A percentile compares a stretch with the other conserved stretches of the same genome.
phyloP scores from a whole-genome alignment of 2,113 vertebrate species.

The Mandrillus leucophaeus region DNA sequence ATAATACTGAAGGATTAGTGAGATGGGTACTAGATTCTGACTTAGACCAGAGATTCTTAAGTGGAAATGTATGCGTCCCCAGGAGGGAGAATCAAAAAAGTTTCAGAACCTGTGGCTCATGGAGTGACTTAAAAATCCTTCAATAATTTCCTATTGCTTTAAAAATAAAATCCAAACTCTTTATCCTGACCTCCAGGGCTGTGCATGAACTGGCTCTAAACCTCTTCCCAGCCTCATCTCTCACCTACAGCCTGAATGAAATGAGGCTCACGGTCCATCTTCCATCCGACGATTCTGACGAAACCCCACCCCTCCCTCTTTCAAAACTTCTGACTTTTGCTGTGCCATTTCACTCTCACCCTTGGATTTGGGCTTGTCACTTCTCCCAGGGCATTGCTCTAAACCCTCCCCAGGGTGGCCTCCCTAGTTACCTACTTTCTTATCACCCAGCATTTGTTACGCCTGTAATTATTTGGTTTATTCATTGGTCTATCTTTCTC shows the following conservation, averaged over 20 bases:
- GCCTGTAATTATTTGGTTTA: constrained; percentile 1
- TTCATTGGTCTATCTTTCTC: not conserved
- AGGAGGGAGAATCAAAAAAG: not conserved
- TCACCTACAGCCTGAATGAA: not conserved
- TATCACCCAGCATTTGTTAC: not conserved
- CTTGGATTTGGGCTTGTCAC: not conserved
- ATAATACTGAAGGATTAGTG: not conserved
- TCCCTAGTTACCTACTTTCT: constrained; percentile 1
- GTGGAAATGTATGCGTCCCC: not conserved
- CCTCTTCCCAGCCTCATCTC: no score
- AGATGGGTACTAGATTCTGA: not conserved
- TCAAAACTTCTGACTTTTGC: no score
- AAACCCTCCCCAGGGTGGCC: no score
- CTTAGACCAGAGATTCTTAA: not conserved
- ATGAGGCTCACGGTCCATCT: no score
- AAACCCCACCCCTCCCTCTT: fast-evolving
- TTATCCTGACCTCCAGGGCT: not conserved
- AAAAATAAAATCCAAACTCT: constrained; percentile 25
- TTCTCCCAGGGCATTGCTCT: not conserved
- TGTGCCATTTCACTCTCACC: no score
- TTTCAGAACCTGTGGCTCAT: not conserved
- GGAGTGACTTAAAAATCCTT: not conserved
- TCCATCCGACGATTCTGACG: fast-evolving
- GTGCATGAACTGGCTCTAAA: not conserved
- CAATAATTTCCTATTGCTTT: not conserved